Conservation (phyloP, 2,113 vertebrate species). For the Pygoscelis adeliae region DNA sequence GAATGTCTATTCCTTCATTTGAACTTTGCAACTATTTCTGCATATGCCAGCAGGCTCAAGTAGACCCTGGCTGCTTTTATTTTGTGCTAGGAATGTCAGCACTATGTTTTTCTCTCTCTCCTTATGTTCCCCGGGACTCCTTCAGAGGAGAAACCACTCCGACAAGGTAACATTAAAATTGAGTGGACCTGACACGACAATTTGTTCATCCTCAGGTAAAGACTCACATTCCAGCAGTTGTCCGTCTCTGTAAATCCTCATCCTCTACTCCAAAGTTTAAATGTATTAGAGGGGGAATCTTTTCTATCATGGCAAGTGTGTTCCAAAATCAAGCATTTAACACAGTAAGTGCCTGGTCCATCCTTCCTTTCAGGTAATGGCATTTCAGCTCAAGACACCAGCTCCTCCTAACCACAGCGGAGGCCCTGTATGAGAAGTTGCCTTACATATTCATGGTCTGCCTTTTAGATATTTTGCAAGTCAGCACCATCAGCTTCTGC, state of each 20-base stretch:
- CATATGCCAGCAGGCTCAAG: background rate
- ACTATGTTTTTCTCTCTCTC: background rate
- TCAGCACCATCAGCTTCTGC: fast-evolving
- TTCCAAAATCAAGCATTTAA: background rate
- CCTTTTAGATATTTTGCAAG: background rate
- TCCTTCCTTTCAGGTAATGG: background rate
- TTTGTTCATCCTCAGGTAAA: background rate
- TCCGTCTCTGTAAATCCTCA: background rate
- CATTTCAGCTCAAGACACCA: background rate
- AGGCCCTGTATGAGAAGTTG: background rate
- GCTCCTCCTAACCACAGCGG: background rate
- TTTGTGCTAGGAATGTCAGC: background rate
- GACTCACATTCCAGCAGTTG: background rate
- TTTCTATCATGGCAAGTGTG: background rate
- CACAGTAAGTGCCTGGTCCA: background rate
- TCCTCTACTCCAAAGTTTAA: background rate
- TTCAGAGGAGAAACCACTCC: background rate
- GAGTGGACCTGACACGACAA: background rate
- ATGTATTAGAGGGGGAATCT: background rate
- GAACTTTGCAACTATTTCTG: background rate
- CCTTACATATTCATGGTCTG: no score
- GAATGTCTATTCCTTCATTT: background rate
- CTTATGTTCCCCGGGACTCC: background rate
- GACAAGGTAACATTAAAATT: background rate
- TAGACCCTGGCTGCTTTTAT: background rate